phyloP scores from a whole-genome alignment of 1,140 invertebrate species.

The Scaptomyza pallida region DNA sequence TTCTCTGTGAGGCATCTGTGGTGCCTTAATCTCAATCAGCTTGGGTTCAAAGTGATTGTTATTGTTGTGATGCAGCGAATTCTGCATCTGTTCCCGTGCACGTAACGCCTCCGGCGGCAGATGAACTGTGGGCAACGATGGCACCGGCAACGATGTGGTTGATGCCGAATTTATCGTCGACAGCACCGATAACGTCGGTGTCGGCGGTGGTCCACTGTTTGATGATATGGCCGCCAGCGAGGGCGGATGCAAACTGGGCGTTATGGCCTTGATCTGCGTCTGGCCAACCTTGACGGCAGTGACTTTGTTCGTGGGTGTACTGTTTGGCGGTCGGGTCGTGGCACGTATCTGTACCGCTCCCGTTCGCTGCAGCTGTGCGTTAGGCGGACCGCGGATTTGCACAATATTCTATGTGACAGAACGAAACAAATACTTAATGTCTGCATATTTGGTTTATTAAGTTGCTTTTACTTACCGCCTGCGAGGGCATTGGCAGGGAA shows the following conservation, averaged over 20 bases:
- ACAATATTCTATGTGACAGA: constrained; percentile 67
- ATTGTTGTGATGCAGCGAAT: constrained; percentile 71
- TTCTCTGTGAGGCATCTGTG: constrained; percentile 56
- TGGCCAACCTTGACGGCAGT: constrained; percentile 84
- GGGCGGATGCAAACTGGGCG: constrained; percentile 74
- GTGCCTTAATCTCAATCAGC: constrained; percentile 69
- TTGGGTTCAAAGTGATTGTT: constrained; percentile 75
- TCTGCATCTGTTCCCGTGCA: constrained; percentile 72
- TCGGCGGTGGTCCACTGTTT: constrained; percentile 67
- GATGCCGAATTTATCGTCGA: constrained; percentile 74
- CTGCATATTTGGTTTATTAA: background rate
- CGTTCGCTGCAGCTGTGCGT: constrained; percentile 72
- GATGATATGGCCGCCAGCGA: constrained; percentile 79
- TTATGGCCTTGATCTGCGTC: constrained; percentile 83
- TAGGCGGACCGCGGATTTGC: constrained; percentile 77
- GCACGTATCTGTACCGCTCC: constrained; percentile 80
- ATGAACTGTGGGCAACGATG: constrained; percentile 78
- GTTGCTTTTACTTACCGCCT: constrained; percentile 62
- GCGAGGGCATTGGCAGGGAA: constrained; percentile 63
- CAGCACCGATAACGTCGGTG: constrained; percentile 74
- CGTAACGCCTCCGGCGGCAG: constrained; percentile 69
- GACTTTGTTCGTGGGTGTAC: constrained; percentile 65
- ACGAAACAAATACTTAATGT: background rate
- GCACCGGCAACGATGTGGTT: constrained; percentile 65
- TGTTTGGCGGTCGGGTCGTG: constrained; percentile 57